Evolutionary conservation across 2,113 vertebrate genomes (phyloP), one percentile per base, ranked within the genome.

Genomic region (Lepisosteus osseus): DNA sequence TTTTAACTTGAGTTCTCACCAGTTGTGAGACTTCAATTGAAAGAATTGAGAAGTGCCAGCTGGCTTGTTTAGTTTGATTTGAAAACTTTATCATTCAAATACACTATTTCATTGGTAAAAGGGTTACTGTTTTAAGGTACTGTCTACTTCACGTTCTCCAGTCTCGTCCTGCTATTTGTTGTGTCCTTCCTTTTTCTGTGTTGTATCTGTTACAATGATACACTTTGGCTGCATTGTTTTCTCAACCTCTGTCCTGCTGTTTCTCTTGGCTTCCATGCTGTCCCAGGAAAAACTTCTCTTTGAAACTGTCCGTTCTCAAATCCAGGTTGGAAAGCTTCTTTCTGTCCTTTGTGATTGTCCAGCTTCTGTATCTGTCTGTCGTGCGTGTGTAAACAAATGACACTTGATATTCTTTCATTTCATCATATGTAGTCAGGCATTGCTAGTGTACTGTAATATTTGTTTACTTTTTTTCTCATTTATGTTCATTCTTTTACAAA

Each of bases 221-320:
- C 42, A 6, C 11, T 70, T 4, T 66, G 11, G 17, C 41, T 57
- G 7, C 55, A 4, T 14, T 63, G 7, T 69, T 65, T 6, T 65
- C 61, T 80, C 82, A 64, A 71, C 86, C 79, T 87, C 82, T 82
- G 75, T 79, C 74, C 78, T 80, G 0, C 82, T 76, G 89, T 79
- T 90, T 82, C 73, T 74, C 86, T 90, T 88, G 83, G 79, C 88
- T 88, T 90, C 85, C 88, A 81, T 89, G 90, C 87, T 87, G 84
- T 90, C 90, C 87, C 90, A 93, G 93, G 94, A 96, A 94, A 94
- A 92, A 90, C 93, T 87, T 95, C 89, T 92, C 91, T 92, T 90
- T 95, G 93, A 95, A 94, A 93, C 91, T 95, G 85, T 94, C 90
- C 78, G 92, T 96, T 90, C 91, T 93, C 87, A 95, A 94, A 91